Base-by-base conservation (phyloP, 2,797 vertebrate genomes). In the Diplodus sargus region DNA sequence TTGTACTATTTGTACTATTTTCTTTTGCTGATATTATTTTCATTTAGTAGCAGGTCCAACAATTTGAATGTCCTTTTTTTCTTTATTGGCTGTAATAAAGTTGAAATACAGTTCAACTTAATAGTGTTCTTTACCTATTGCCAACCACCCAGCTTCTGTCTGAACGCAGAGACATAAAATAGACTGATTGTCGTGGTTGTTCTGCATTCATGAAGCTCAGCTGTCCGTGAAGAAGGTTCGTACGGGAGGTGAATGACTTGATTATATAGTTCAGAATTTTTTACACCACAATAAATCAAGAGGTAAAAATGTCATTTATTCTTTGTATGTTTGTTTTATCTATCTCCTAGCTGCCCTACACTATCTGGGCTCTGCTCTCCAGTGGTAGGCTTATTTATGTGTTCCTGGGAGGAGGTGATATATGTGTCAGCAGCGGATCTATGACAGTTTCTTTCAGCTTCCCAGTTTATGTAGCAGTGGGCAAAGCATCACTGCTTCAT, bases 361-460 rank as follows among this genome's bases (percentile, higher is more conserved):
- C 60, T 81, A 72, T 70, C 76, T 72, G 53, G 54, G 9, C 47
- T 77, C 57, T 53, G 68, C 76, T 86, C 76, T 82, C 58, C 78
- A 64, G 45, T 76, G 69, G 64, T 57, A 22, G 43, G 70, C 15
- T 53, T 89, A 74, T 92, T 90, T 89, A 84, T 86, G 73, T 56
- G 60, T 90, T 88, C 65, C 74, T 63, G 70, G 85, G 76, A 91
- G 69, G 66, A 83, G 81, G 86, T 84, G 79, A 88, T 92, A 87
- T 75, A 85, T 83, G 74, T 91, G 87, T 94, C 92, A 87, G 84
- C 87, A 83, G 45, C 60, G 67, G 76, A 72, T 74, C 78, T 71
- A 49, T 80, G 89, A 85, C 87, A 84, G 85, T 87, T 90, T 87
- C 85, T 87, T 84, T 88, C 86, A 85, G 85, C 85, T 78, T 82